Percentiles rank a stretch among this genome's conserved stretches.
These are phyloP conservation scores for Phorcus lineatus DNA, from an alignment of 2,888 invertebrate species.

Conservation along the genomic window DNA sequence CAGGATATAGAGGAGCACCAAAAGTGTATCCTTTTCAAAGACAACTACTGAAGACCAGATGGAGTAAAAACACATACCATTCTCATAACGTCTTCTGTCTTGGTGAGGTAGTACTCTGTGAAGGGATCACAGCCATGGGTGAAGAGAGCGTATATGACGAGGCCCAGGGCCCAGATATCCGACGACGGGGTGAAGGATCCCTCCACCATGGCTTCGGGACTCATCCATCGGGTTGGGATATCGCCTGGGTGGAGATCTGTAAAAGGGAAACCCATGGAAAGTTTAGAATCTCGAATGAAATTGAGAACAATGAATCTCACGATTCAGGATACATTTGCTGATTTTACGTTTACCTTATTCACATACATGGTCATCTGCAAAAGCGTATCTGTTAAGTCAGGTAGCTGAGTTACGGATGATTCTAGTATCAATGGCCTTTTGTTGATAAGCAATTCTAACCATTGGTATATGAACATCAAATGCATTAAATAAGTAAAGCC, in stretches of 20 bases:
- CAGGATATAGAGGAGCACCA: too few relatives aligned
- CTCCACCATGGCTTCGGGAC: not conserved
- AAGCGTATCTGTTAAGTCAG: not conserved
- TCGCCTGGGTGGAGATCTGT: conserved; percentile 2
- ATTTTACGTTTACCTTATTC: too few relatives aligned
- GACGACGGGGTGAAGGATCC: conserved; percentile 1
- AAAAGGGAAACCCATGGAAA: too few relatives aligned
- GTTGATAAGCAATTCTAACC: too few relatives aligned
- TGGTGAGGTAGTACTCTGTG: not conserved
- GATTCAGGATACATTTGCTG: not conserved
- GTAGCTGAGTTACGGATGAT: too few relatives aligned
- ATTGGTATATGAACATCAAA: too few relatives aligned
- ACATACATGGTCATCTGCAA: too few relatives aligned
- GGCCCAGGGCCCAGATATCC: conserved; percentile 9
- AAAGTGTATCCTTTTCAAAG: too few relatives aligned
- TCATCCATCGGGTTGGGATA: conserved; percentile 4
- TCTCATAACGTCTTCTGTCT: not conserved
- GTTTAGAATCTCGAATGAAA: not conserved
- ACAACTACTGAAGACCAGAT: too few relatives aligned
- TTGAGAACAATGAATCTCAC: not conserved
- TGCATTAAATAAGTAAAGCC: too few relatives aligned
- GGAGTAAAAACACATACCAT: not conserved
- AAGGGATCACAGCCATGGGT: conserved; percentile 24
- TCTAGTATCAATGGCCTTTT: too few relatives aligned
- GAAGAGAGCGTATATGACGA: not conserved